These are phyloP conservation scores for Clamator glandarius DNA, from an alignment of 2,797 vertebrate species.

Conservation along the genomic window DNA sequence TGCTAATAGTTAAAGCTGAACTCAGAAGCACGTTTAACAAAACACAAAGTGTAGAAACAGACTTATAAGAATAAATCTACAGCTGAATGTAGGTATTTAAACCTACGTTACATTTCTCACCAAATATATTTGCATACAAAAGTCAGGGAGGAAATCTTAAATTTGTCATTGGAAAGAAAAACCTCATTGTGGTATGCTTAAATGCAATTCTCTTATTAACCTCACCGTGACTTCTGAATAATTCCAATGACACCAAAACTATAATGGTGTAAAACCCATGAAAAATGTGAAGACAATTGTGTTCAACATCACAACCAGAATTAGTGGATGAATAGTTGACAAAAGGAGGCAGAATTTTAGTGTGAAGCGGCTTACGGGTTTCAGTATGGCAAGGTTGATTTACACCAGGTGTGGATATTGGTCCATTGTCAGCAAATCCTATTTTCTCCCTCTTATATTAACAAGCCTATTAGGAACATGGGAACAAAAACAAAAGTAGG, in stretches of 20 bases:
- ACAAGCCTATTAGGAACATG: neutral
- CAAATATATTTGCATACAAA: neutral
- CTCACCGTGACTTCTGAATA: neutral
- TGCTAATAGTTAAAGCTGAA: conserved; percentile 6
- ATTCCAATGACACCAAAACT: neutral
- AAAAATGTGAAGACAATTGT: neutral
- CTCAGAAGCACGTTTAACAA: conserved; percentile 36
- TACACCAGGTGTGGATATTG: neutral
- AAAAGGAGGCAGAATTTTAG: neutral
- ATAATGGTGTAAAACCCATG: neutral
- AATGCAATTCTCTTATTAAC: neutral
- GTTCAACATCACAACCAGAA: neutral
- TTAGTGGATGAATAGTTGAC: neutral
- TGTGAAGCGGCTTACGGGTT: neutral
- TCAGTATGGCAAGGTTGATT: neutral
- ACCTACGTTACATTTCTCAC: neutral
- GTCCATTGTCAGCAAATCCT: neutral
- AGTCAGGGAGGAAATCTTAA: neutral
- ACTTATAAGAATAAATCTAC: conserved; percentile 25
- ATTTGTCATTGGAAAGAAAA: conserved; percentile 19
- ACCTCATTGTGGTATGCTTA: neutral
- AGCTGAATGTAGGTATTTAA: conserved; percentile 32
- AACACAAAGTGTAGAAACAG: conserved; percentile 10
- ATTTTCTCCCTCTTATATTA: conserved; percentile 7
- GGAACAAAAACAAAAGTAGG: conserved; percentile 8